Base-by-base conservation (phyloP, 2,888 invertebrate species). In the Scaptomyza tumidula region DNA sequence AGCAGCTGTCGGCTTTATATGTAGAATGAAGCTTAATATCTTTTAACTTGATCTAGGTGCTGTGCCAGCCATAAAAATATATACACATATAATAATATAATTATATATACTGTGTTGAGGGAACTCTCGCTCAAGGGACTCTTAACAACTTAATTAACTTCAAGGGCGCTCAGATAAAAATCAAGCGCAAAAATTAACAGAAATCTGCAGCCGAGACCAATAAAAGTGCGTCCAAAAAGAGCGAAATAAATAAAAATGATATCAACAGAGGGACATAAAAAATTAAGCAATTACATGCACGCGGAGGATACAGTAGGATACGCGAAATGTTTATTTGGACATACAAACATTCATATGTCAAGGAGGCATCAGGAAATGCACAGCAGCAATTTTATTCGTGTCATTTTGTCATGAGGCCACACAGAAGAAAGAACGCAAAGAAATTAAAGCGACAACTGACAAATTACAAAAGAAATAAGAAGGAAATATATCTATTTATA, bases 71-170 rank as follows among this genome's bases (percentile, higher is more conserved):
- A 82, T 85, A 72, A 80, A 80, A 82, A 62, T 7, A 33, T 37
- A 50, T 39, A 24, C 59, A 69, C 61, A 57, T 72, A 57, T 72
- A 58, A 60, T 73, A 76, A 9, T 14, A 16, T 39, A 39, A 14
- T 3, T 37, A 11, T 11, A 69, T 68, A 68, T 68, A 64, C 44
- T 33, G 68, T 43, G 45, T 46, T 48, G n/a, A 35, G 54, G 59
- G 29, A 50, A 31, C 52, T 41, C 14, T 39, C 7, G 60, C 70
- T 66, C 75, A 53, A 67, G 75, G 76, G 74, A 70, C 77, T 69
- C 74, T 83, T 83, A 83, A 83, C 86, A 83, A 83, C 83, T 83
- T 83, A 83, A 83, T 86, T 83, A 83, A 83, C 75, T 78, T 66
- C 56, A 73, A 58, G 59, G 66, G 52, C 53, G 55, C 58, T 46